phyloP scores from a whole-genome alignment of 2,888 invertebrate species.

The Choreutis nemorana region DNA sequence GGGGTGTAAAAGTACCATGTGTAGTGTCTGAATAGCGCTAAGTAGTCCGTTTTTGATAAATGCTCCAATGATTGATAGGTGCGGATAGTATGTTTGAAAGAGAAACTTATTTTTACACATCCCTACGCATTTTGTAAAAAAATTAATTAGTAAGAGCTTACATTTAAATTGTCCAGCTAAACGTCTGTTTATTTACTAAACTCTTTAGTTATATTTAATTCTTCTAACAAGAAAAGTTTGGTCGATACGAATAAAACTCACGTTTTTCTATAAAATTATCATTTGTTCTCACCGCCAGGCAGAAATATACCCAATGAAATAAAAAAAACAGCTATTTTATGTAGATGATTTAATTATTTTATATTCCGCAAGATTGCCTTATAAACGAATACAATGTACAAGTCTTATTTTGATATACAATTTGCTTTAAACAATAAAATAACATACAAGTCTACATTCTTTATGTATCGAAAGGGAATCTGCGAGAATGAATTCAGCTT shows the following conservation, averaged over 20 bases:
- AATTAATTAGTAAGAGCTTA: too few relatives aligned
- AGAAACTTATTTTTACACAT: too few relatives aligned
- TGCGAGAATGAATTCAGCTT: slow-evolving; percentile 31
- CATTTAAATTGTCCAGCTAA: too few relatives aligned
- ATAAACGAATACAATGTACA: slow-evolving; percentile 60
- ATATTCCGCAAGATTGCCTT: slow-evolving; percentile 46
- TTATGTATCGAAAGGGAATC: slow-evolving; percentile 36
- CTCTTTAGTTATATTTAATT: too few relatives aligned
- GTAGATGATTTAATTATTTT: slow-evolving; percentile 44
- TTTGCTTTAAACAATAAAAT: slow-evolving; percentile 45
- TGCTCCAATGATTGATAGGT: slow-evolving; percentile 39
- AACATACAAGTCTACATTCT: slow-evolving; percentile 33
- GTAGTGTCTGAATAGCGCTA: slow-evolving; percentile 48
- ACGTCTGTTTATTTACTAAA: too few relatives aligned
- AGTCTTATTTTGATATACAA: slow-evolving; percentile 45
- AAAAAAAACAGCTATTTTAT: slow-evolving; percentile 16
- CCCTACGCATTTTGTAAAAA: too few relatives aligned
- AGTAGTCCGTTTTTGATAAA: slow-evolving; percentile 28
- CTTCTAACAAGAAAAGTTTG: too few relatives aligned
- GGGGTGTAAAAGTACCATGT: slow-evolving; percentile 53
- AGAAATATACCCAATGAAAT: too few relatives aligned
- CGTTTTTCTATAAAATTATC: too few relatives aligned
- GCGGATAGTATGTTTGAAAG: neutral
- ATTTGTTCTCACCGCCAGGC: too few relatives aligned
- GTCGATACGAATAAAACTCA: too few relatives aligned